These are phyloP conservation scores for Gallinago jamesoni DNA, from an alignment of 2,113 vertebrate species.

Conservation along the genomic window DNA sequence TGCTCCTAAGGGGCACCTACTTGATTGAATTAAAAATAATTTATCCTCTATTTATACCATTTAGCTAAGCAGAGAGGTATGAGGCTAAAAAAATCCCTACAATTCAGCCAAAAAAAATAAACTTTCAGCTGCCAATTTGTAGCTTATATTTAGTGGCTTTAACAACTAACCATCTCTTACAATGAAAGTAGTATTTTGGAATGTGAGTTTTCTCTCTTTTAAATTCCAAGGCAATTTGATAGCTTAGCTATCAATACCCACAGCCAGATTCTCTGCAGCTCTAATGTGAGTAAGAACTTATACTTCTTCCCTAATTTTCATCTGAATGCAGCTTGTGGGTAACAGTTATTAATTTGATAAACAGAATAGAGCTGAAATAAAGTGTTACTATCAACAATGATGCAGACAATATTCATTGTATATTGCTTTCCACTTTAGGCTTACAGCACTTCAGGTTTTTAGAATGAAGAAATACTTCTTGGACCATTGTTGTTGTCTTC, in stretches of 20 bases:
- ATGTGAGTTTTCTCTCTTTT: background rate
- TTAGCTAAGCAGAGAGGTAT: constrained; percentile 34
- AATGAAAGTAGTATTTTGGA: constrained; percentile 15
- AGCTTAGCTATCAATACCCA: background rate
- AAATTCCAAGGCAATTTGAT: background rate
- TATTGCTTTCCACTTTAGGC: background rate
- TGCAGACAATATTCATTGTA: background rate
- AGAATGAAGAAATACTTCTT: background rate
- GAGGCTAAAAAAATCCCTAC: background rate
- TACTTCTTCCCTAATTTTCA: background rate
- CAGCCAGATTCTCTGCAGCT: background rate
- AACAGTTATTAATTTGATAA: background rate
- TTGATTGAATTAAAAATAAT: constrained; percentile 29
- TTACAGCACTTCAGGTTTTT: background rate
- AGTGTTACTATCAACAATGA: background rate
- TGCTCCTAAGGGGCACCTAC: constrained; percentile 12
- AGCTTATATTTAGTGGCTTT: constrained; percentile 13
- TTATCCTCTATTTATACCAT: background rate
- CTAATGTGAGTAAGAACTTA: background rate
- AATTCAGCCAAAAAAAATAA: constrained; percentile 50
- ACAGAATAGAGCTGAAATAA: background rate
- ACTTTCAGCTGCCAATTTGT: constrained; percentile 20
- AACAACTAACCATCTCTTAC: constrained; percentile 1
- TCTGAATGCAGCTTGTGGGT: background rate
- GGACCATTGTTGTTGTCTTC: background rate